Evolutionary conservation across 1,140 invertebrate species (phyloP), one percentile per base, ranked within the genome.

Genomic region (Centruroides vittatus): DNA sequence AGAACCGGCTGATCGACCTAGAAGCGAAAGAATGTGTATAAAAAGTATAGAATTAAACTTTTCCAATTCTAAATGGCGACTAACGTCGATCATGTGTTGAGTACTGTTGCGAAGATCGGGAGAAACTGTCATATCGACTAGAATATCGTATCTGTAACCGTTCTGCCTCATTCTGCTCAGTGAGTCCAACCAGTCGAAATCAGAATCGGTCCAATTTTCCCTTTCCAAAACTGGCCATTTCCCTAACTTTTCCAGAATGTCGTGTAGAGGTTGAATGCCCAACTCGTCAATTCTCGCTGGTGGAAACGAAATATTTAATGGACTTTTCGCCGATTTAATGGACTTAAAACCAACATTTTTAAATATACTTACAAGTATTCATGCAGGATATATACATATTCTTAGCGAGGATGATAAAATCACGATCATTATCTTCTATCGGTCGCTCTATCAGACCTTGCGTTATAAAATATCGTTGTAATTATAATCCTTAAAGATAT

Each of bases 1-100:
- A 97, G 77, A 1, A 87, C 82, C 0, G 89, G 85, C 81, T 98
- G 93, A 76, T 98, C 94, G 67, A 98, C 70, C 90, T 94, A 73
- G 52, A 53, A 36, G 53, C 35, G 73, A 69, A 61, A 41, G 3
- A 41, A 41, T 23, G 23, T 23, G 23, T 23, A 41, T 8, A 41
- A 34, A 50, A 58, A 23, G 13, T 13, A 47, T 51, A 35, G 41
- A 55, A 36, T n/a, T 54, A 41, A 23, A 23, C 23, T 23, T 23
- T 23, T 23, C 23, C 50, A 80, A 86, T 81, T 23, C 2, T 0
- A 23, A 23, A 23, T 23, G 23, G 23, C 23, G 23, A 23, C 23
- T 23, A 79, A 93, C 89, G 77, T 93, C 88, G 67, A 94, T 89
- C 46, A 89, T 80, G 56, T 90, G 78, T 62, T 80, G 82, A 0